Evolutionary conservation across 2,888 invertebrate species (phyloP), one percentile per base, ranked within the genome.

Genomic region (Scaeva pyrastri): DNA sequence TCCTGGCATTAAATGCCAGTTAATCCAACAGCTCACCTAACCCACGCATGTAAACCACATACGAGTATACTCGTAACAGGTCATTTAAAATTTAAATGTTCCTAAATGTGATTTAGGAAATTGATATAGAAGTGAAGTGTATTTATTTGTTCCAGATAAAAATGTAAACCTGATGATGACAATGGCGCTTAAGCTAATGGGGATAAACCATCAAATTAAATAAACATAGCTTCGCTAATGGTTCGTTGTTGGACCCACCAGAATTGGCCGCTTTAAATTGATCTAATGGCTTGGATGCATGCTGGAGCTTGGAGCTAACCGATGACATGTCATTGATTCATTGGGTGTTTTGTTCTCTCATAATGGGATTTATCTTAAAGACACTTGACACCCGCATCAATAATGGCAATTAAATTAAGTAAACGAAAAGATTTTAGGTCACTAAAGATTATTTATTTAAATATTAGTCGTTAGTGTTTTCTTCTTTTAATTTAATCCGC

Each of bases 51-150:
- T 10, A 16, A 14, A 16, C 8, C 7, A 26, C 4, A 7, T 39
- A n/a, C n/a, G n/a, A n/a, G n/a, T n/a, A n/a, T n/a, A n/a, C n/a
- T n/a, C n/a, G n/a, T n/a, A 50, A 50, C 10, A 45, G 66, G 50
- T 68, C 19, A 68, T 68, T 68, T 68, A n/a, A 50, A 36, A 39
- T 19, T 39, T 68, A 21, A 68, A 68, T 26, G 31, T 50, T 50
- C 50, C 21, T 68, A 21, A 50, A 66, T 68, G 50, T 66, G 66
- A 66, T 66, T 14, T 36, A n/a, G 31, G 6, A 16, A 68, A 39
- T n/a, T 36, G 68, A 68, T 39, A 68, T 39, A 68, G 5, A 41
- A 11, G 5, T 58, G 19, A 58, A 58, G 12, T 26, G 36, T 11
- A 19, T 16, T 48, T 48, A 7, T 48, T 19, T 26, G 36, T 50